Conservation (phyloP, 2,113 vertebrate genomes). For the Nasalis larvatus region DNA sequence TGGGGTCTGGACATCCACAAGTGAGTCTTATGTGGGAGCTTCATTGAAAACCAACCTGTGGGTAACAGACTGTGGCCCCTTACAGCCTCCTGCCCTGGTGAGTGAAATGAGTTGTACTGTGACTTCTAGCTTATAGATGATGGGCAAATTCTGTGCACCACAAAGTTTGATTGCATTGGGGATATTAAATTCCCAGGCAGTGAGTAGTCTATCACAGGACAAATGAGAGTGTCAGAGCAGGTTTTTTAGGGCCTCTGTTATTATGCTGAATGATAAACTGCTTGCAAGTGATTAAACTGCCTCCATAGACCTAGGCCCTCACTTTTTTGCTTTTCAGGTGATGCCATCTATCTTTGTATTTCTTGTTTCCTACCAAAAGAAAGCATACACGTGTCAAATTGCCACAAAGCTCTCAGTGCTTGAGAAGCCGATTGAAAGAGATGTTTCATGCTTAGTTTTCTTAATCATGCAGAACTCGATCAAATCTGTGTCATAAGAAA, state of each 20-base stretch:
- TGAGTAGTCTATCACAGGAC: constrained; percentile 31
- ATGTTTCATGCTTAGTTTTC: neutral
- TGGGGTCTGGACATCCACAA: neutral
- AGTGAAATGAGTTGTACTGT: neutral
- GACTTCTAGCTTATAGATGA: neutral
- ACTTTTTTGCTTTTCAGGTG: constrained; percentile 46
- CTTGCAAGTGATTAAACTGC: constrained; percentile 51
- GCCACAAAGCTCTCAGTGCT: neutral
- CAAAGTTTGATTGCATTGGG: constrained; percentile 12
- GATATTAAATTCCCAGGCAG: constrained; percentile 52
- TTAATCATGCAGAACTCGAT: neutral
- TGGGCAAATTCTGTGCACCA: neutral
- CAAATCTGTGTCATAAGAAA: neutral
- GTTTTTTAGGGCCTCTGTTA: constrained; percentile 51
- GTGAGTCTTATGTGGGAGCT: neutral
- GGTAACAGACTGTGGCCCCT: neutral
- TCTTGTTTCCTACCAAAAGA: neutral
- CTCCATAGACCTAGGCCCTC: neutral
- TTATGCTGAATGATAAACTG: constrained; percentile 69
- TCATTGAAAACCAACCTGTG: neutral
- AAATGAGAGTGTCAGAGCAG: constrained; percentile 56
- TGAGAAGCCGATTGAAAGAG: neutral
- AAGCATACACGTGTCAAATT: neutral
- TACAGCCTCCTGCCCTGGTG: neutral
- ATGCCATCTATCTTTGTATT: constrained; percentile 10